phyloP scores from a whole-genome alignment of 2,113 vertebrate species.

The Daubentonia madagascariensis region DNA sequence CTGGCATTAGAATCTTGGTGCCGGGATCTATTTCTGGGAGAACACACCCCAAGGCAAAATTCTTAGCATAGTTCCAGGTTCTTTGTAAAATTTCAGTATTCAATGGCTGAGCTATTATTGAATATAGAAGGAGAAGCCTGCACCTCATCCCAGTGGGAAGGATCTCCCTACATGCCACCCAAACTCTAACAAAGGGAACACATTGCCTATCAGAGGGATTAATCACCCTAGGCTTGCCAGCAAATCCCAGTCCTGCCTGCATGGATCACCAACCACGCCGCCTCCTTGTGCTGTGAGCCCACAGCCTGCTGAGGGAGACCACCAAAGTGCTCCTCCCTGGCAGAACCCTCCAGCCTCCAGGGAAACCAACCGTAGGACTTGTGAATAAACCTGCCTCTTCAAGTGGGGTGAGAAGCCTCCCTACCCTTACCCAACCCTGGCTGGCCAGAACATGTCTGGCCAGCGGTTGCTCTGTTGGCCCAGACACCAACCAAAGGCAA shows the following conservation, averaged over 20 bases:
- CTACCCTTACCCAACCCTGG: neutral
- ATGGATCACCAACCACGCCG: too few species aligned
- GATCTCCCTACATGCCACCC: neutral
- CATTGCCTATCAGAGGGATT: neutral
- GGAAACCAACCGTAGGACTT: neutral
- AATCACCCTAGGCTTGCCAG: neutral
- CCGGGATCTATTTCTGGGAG: neutral
- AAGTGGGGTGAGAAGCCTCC: neutral
- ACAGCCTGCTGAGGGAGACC: neutral
- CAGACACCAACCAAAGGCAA: slow-evolving; percentile 15
- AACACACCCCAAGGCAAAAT: neutral
- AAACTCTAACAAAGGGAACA: neutral
- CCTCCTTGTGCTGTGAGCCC: neutral
- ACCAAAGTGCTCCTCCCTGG: neutral
- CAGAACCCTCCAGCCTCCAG: neutral
- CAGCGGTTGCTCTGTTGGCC: neutral
- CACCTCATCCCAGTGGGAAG: neutral
- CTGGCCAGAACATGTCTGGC: neutral
- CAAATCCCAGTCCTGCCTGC: neutral
- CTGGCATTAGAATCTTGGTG: neutral
- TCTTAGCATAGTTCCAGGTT: neutral
- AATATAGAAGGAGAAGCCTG: neutral
- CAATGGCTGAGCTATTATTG: neutral
- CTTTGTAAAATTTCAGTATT: neutral
- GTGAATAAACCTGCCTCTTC: neutral